Conservation (phyloP, 64 coral and sea anemone species). For the Exaiptasia diaphana region DNA sequence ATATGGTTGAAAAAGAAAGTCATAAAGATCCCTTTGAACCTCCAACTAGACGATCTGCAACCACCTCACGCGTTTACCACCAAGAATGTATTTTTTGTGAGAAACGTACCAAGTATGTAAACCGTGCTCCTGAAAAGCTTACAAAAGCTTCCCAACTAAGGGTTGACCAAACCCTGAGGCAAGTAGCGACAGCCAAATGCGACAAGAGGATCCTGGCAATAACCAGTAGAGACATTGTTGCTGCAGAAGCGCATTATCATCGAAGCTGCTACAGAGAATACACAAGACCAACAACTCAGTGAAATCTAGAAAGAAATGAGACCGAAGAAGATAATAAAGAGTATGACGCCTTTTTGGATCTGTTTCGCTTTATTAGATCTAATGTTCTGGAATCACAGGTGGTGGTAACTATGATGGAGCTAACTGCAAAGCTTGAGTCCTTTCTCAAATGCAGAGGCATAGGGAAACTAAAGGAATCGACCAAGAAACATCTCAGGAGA, state of each 20-base stretch:
- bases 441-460: conserved; percentile 5
- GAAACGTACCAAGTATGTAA: neutral
- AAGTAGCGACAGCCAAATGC: conserved; percentile 36
- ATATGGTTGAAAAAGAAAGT: neutral
- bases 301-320: neutral
- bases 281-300: neutral
- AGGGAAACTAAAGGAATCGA: conserved; percentile 21
- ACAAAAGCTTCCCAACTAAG: conserved; percentile 21
- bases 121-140: neutral
- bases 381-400: conserved; percentile 6
- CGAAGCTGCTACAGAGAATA: conserved; percentile 5
- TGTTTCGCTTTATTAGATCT: conserved; percentile 20
- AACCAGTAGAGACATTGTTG: conserved; percentile 30
- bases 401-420: conserved; percentile 21
- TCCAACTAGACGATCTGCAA: conserved; percentile 2
- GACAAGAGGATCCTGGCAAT: conserved; percentile 40
- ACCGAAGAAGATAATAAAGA: neutral
- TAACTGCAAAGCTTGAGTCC: conserved; percentile 30
- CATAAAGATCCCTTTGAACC: conserved; percentile 15
- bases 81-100: conserved; percentile 5
- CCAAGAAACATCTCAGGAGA: conserved; percentile 42
- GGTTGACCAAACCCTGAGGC: conserved; percentile 15
- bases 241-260: conserved; percentile 28
- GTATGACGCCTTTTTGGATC: neutral
- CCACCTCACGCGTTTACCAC: neutral